Evolutionary conservation across 2,113 vertebrate genomes (phyloP), one percentile per base, ranked within the genome.

Genomic region (Laticauda colubrina): DNA sequence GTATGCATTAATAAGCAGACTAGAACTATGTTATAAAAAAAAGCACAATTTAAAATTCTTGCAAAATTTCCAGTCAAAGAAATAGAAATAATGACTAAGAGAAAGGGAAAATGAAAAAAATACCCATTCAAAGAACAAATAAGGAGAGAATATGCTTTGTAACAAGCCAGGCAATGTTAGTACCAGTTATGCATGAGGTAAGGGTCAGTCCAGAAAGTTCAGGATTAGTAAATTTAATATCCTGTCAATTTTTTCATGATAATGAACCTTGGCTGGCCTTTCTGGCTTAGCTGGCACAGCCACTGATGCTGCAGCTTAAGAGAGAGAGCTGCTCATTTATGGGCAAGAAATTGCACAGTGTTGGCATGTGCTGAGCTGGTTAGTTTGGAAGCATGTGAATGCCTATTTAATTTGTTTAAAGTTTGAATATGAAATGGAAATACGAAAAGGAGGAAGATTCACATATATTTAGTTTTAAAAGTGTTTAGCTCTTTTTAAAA

Each of bases 161-260:
- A 43, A 39, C 85, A 81, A 34, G 23, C 92, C 94, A 92, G 94
- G 45, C 93, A 51, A 0, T 21, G 3, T 90, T 85, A 51, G 93
- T 55, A 94, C 95, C 96, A 95, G 96, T 94, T 96, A 95, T 75
- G 93, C 48, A 90, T 93, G 53, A 90, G 95, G 89, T 93, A 96
- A 95, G 96, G 97, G 97, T 97, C 97, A 97, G 95, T 90, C 93
- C 85, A 81, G 96, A 94, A 97, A 97, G 97, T 97, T 97, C 96
- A 95, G 97, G 97, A 97, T 98, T 97, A 97, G 97, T 95, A 95
- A 94, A 97, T 97, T 96, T 97, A 97, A 98, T 97, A 98, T 98
- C 97, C 98, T 97, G 97, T 98, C 96, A 96, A 97, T 98, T 97
- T 96, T 95, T 97, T 96, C 96, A 95, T 93, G 97, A 96, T 97